Evolutionary conservation across 2,888 invertebrate genomes (phyloP), one percentile per base, ranked within the genome.

Genomic region (Hypena proboscidalis): DNA sequence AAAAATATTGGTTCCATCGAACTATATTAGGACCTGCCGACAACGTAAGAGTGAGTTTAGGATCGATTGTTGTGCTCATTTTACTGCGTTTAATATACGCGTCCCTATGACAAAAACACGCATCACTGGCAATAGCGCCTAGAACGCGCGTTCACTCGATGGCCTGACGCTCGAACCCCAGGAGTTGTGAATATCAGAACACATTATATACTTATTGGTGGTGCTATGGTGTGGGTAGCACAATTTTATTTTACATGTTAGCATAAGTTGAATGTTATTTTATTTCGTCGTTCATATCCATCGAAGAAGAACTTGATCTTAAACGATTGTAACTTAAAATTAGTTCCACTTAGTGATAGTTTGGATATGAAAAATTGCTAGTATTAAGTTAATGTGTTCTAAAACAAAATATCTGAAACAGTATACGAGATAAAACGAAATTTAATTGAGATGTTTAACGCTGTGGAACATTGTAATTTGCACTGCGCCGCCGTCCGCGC

Each of bases 371-470:
- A 70, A 65, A 67, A 74, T 60, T 72, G 68, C 69, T 86, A 88
- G 86, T 54, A 48, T 80, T 88, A 87, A 85, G 85, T 85, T 84
- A 76, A 85, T 85, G 87, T 90, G 86, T 90, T 90, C 86, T 85
- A 76, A 78, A 85, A 88, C 87, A 83, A 82, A 80, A 90, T 91
- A 91, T 91, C 90, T 91, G 87, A 88, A 79, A 84, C 88, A 83
- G 90, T 90, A 90, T 90, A 90, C 90, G 90, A 90, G 70, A 83
- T 76, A 60, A 54, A 70, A 74, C 77, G 65, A 81, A 81, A 72
- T 70, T 75, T 77, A 83, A 83, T 79, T 78, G 76, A 73, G 65
- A 69, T 72, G 68, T 73, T 82, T 78, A 71, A 68, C 67, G 71
- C 80, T 80, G 78, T 78, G 76, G 74, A 77, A 76, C 74, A 80